Base-by-base conservation (phyloP, 2,113 vertebrate species). In the Trochalopteron elliotii region DNA sequence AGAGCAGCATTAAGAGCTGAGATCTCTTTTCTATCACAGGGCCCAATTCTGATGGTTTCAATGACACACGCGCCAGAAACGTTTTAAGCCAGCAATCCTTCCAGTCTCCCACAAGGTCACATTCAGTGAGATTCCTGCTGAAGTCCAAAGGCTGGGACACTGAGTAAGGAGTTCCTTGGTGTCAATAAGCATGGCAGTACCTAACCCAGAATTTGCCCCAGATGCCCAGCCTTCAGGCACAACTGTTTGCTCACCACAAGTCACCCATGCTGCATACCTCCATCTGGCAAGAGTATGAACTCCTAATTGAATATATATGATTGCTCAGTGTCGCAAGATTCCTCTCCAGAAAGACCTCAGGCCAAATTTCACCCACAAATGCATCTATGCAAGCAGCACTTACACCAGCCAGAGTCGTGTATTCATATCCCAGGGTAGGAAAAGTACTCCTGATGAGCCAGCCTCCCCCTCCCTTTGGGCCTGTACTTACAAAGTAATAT, bases 341-440 rank as follows among this genome's bases (percentile, higher is more conserved):
- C 68, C 57, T 87, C 83, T 88, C 60, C 88, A 84, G 79, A 92
- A 95, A 79, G 74, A 68, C 90, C 83, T 89, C 64, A 11, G 96
- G 96, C 92, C 76, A 96, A 89, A 96, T 90, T 96, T 93, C 92
- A 96, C 47, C 80, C 90, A 60, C 85, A 94, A 92, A 84, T 56
- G 37, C 64, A 86, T 47, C 80, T n/a, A 56, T 24, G 40, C 72
- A 94, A 71, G 83, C 55, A 12, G 65, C 76, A 87, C 65, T 92
- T 96, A 90, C 81, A 93, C 64, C 94, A 92, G 44, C 12, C 5
- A 84, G 64, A 93, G 82, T n/a, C 64, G 35, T 37, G 56, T 86
- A 85, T 94, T 94, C 76, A 70, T 93, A 95, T 81, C 88, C 94
- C 83, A 95, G 61, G 95, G 94, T 89, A 96, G 81, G 64, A 94